Evolutionary conservation across 2,113 vertebrate species (phyloP).

Genomic region (Microcebus ravelobensis): DNA sequence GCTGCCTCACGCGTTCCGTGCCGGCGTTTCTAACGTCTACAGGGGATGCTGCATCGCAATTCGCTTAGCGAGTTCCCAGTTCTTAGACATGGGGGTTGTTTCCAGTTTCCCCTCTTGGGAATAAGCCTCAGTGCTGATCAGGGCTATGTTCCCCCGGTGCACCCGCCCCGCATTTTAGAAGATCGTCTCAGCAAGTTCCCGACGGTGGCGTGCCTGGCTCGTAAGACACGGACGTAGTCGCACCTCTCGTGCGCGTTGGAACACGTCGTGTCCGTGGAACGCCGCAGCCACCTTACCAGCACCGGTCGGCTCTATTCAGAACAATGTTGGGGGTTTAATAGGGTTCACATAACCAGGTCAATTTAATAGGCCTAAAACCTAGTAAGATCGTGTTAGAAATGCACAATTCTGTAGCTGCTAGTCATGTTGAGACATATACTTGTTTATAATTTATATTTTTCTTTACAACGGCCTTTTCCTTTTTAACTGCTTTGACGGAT

Average conservation of each 20-base stretch:
- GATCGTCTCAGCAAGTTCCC: neutral
- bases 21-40: neutral
- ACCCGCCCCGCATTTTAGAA: too few relatives aligned
- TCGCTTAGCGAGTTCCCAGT: neutral
- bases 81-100: neutral
- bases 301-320: neutral
- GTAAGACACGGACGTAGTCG: neutral
- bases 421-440: neutral
- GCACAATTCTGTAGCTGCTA: neutral
- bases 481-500: neutral
- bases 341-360: neutral
- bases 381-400: neutral
- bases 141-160: rapidly evolving
- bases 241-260: neutral
- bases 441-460: neutral
- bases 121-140: neutral
- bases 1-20: neutral
- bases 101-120: neutral
- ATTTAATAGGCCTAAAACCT: neutral
- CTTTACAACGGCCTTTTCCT: neutral
- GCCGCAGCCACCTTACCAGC: neutral
- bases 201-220: neutral
- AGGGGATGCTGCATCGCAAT: neutral
- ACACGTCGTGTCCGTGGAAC: neutral
- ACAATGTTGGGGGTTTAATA: neutral